phyloP scores from a whole-genome alignment of 2,797 vertebrate species.

The Poeciliopsis turneri region DNA sequence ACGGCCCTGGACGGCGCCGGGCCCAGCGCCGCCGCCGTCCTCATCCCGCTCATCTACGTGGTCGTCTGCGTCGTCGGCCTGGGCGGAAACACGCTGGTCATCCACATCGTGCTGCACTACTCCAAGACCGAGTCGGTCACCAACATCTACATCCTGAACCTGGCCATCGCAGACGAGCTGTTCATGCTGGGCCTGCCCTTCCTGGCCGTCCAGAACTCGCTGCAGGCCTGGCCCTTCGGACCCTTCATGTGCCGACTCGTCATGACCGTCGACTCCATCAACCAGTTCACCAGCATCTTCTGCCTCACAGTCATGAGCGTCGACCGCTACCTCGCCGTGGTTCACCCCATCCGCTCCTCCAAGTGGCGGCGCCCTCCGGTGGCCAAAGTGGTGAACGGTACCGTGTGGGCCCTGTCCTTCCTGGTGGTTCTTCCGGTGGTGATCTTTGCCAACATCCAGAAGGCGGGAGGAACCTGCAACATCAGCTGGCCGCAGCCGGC shows the following conservation, averaged over 20 bases:
- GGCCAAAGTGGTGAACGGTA: conserved; percentile 89
- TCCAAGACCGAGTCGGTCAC: conserved; percentile 97
- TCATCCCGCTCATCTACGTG: conserved; percentile 88
- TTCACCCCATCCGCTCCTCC: conserved; percentile 92
- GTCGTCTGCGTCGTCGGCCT: conserved; percentile 90
- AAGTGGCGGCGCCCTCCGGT: conserved; percentile 91
- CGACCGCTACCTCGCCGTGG: conserved; percentile 94
- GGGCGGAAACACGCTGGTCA: conserved; percentile 92
- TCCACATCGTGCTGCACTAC: conserved; percentile 93
- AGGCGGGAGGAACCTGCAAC: conserved; percentile 89
- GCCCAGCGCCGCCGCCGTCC: conserved; percentile 73
- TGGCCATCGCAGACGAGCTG: conserved; percentile 94
- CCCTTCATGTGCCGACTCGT: conserved; percentile 92
- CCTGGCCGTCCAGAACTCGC: conserved; percentile 92
- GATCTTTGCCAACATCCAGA: conserved; percentile 89
- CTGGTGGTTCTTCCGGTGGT: conserved; percentile 92
- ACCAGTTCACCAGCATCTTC: conserved; percentile 98
- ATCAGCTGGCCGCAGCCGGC: conserved; percentile 93
- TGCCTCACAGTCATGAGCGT: conserved; percentile 97
- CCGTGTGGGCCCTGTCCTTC: conserved; percentile 91
- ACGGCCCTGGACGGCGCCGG: conserved; percentile 22
- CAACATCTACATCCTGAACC: conserved; percentile 98
- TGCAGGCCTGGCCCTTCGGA: conserved; percentile 95
- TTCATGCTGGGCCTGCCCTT: conserved; percentile 96
- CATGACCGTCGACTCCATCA: conserved; percentile 93